A percentile compares a stretch with the other conserved stretches of the same genome.
Conservation (phyloP, 2,888 invertebrate species). For the Plebejus anna region DNA sequence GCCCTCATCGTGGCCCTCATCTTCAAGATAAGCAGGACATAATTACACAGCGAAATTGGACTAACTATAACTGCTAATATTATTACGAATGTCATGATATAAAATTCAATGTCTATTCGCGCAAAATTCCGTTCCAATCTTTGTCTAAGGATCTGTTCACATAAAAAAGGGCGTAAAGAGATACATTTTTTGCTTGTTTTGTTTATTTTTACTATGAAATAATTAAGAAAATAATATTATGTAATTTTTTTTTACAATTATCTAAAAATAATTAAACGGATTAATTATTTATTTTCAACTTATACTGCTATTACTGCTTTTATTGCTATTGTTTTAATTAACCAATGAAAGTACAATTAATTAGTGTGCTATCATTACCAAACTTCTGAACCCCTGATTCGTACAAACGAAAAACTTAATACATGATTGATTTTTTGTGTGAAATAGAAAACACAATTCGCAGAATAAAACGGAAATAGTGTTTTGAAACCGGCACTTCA, state of each 20-base stretch:
- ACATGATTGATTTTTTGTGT: not conserved
- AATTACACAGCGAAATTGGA: not conserved
- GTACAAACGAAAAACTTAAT: not conserved
- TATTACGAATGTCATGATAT: not conserved
- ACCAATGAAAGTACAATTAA: no score
- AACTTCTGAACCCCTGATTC: not conserved
- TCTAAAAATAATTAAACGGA: no score
- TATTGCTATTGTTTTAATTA: no score
- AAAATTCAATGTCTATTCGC: not conserved
- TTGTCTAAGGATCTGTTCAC: no score
- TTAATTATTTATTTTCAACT: no score
- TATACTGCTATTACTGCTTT: no score
- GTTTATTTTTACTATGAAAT: no score
- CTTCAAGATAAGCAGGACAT: slow-evolving; percentile 14
- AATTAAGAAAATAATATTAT: no score
- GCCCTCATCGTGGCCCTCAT: slow-evolving; percentile 1
- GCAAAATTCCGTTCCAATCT: not conserved
- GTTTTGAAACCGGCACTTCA: not conserved
- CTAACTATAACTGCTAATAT: not conserved
- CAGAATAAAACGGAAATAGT: not conserved
- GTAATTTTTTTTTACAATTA: no score
- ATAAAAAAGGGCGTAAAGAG: no score
- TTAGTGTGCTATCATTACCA: no score
- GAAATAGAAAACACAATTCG: not conserved
- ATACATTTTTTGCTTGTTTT: no score